phyloP scores from a whole-genome alignment of 2,888 invertebrate species.

The Aphidius colemani region DNA sequence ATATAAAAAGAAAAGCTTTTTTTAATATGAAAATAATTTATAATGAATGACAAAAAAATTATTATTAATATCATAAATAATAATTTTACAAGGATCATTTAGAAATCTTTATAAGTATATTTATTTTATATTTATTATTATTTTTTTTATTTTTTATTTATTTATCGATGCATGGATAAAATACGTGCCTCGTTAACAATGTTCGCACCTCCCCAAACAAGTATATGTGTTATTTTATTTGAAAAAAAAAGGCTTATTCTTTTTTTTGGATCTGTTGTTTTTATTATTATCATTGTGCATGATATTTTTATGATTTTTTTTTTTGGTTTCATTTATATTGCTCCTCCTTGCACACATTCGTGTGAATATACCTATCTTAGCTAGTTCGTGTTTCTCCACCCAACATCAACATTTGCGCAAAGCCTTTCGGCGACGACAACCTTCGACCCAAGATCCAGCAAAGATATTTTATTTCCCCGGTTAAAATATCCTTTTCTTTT shows the following conservation, averaged over 20 bases:
- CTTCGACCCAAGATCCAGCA: conserved; percentile 56
- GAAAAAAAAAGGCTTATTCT: too few species aligned
- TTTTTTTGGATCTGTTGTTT: too few species aligned
- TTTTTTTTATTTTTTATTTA: too few species aligned
- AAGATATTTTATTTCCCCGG: conserved; percentile 58
- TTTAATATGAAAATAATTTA: too few species aligned
- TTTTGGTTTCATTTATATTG: conserved; percentile 11
- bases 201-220: conserved; percentile 53
- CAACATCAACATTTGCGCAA: conserved; percentile 31
- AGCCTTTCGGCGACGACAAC: conserved; percentile 58
- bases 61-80: too few species aligned
- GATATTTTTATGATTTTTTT: not conserved
- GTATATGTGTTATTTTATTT: conserved; percentile 22
- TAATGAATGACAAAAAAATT: too few species aligned
- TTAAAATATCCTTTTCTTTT: too few species aligned
- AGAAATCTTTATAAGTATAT: too few species aligned
- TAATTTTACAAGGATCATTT: too few species aligned
- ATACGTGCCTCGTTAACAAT: conserved; percentile 59
- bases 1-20: too few species aligned
- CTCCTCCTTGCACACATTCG: conserved; percentile 6
- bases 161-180: conserved; percentile 42
- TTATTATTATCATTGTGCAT: too few species aligned
- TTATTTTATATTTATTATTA: too few species aligned
- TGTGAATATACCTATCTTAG: conserved; percentile 13
- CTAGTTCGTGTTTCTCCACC: conserved; percentile 25